Percentiles rank a stretch among this genome's conserved stretches.
These are phyloP conservation scores for Pangasius larnaudii DNA, from an alignment of 2,797 vertebrate species.

Conservation along the genomic window DNA sequence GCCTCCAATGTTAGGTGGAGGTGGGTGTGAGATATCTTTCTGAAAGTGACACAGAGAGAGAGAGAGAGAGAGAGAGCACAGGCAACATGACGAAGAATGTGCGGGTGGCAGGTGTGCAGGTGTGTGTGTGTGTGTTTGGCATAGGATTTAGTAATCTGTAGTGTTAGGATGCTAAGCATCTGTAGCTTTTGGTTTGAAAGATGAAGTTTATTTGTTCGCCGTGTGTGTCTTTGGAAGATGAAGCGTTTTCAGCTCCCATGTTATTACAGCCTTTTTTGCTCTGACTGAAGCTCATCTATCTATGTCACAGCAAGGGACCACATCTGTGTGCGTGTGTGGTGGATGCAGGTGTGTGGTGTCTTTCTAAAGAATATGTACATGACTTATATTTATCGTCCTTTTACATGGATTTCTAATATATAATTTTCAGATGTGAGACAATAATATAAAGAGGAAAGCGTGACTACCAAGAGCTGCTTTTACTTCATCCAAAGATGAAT, in stretches of 20 bases:
- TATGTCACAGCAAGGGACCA: slow-evolving; percentile 53
- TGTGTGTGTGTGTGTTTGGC: slow-evolving; percentile 21
- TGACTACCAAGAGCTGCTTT: background rate
- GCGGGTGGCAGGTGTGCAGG: slow-evolving; percentile 13
- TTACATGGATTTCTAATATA: background rate
- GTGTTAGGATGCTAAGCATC: slow-evolving; percentile 35
- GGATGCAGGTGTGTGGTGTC: slow-evolving; percentile 34
- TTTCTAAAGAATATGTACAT: slow-evolving; percentile 5
- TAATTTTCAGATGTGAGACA: background rate
- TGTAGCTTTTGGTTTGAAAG: slow-evolving; percentile 39
- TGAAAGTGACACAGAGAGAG: background rate
- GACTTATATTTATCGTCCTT: background rate
- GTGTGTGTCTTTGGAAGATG: slow-evolving; percentile 55
- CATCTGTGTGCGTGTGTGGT: slow-evolving; percentile 38
- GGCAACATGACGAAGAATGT: background rate
- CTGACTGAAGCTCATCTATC: slow-evolving; percentile 56
- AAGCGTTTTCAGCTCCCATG: slow-evolving; percentile 55
- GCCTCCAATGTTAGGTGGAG: background rate
- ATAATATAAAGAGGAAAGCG: background rate
- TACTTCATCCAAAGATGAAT: background rate
- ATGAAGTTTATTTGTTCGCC: slow-evolving; percentile 45
- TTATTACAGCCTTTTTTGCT: slow-evolving; percentile 60
- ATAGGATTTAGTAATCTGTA: slow-evolving; percentile 42
- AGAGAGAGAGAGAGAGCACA: background rate
- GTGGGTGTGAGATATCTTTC: background rate